These are phyloP conservation scores for Pseudomyrmex gracilis DNA, from an alignment of 1,140 invertebrate species.

Conservation along the genomic window DNA sequence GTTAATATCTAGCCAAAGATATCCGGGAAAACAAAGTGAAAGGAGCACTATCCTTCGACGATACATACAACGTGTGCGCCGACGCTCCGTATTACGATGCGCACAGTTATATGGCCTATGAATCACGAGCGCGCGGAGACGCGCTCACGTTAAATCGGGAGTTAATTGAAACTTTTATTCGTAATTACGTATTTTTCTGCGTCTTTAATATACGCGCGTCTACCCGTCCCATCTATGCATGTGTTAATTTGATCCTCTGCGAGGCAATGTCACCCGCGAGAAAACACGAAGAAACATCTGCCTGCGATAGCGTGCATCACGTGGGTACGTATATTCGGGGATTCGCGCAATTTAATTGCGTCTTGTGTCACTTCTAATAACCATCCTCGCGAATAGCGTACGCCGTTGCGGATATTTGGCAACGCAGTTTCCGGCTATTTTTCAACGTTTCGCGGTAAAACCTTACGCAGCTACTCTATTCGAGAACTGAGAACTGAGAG, in stretches of 20 bases:
- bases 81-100: conserved; percentile 38
- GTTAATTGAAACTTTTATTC: conserved; percentile 77
- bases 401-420: conserved; percentile 52
- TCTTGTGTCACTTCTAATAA: conserved; percentile 57
- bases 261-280: conserved; percentile 21
- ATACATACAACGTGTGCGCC: conserved; percentile 17
- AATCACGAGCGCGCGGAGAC: conserved; percentile 64
- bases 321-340: not conserved
- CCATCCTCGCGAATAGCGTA: conserved; percentile 39
- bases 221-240: conserved; percentile 8
- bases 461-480: not conserved
- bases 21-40: conserved; percentile 76
- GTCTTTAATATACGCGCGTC: conserved; percentile 18
- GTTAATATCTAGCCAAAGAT: conserved; percentile 68
- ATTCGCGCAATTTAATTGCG: conserved; percentile 44
- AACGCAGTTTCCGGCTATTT: conserved; percentile 41
- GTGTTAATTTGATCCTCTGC: conserved; percentile 43
- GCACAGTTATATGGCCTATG: conserved; percentile 71
- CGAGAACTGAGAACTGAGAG: not conserved
- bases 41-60: conserved; percentile 71
- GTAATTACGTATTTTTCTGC: conserved; percentile 66
- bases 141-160: conserved; percentile 59
- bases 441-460: conserved; percentile 12
- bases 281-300: not conserved
- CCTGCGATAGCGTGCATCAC: not conserved